phyloP scores from a whole-genome alignment of 2,113 vertebrate species.

The Chelonoidis abingdonii region DNA sequence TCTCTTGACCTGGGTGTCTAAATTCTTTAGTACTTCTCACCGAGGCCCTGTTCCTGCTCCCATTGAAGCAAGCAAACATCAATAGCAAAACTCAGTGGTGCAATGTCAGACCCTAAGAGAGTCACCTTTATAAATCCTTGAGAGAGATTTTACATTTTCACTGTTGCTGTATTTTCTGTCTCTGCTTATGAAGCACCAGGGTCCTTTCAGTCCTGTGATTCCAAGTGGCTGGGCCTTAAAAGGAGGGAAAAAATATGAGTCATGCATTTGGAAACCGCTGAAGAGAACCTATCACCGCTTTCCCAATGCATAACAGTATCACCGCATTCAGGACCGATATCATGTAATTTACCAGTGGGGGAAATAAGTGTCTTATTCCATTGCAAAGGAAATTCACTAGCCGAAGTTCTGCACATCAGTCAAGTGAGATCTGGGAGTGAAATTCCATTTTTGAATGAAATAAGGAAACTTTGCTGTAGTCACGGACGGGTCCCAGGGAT shows the following conservation, averaged over 20 bases:
- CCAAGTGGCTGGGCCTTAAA: neutral
- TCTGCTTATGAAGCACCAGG: neutral
- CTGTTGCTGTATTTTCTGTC: neutral
- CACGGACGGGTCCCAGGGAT: neutral
- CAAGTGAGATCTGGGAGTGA: neutral
- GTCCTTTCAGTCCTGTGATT: neutral
- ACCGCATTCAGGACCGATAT: neutral
- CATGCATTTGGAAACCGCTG: neutral
- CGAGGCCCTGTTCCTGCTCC: neutral
- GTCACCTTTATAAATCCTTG: neutral
- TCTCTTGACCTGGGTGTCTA: neutral
- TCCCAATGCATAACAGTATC: neutral
- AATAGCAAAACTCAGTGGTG: neutral
- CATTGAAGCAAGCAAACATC: neutral
- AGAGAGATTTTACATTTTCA: neutral
- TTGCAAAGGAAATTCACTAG: neutral
- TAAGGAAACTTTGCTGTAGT: neutral
- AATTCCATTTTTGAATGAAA: neutral
- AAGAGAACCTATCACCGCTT: neutral
- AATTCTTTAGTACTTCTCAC: neutral
- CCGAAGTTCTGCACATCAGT: neutral
- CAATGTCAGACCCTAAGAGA: neutral
- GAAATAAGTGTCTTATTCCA: neutral
- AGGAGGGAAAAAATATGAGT: neutral
- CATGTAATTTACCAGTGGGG: neutral